A percentile compares a stretch with the other conserved stretches of the same genome.
phyloP scores from a whole-genome alignment of 2,797 vertebrate species.

The Cossypha niveicapilla region DNA sequence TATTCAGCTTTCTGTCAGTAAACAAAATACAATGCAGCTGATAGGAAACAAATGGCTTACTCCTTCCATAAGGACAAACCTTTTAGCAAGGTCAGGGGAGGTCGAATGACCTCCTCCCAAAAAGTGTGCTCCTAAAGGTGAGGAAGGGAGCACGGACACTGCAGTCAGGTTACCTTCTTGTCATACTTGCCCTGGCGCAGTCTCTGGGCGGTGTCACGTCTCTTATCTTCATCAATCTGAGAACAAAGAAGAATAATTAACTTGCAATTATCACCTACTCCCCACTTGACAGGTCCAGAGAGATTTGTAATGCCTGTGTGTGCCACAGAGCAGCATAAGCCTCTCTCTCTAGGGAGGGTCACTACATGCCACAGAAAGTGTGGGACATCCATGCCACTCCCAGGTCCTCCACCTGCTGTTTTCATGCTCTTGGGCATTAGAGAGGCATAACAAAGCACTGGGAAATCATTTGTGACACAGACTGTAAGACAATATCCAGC shows the following conservation, averaged over 20 bases:
- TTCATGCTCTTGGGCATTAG: not conserved
- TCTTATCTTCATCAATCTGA: conserved; percentile 92
- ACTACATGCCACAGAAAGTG: not conserved
- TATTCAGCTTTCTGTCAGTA: not conserved
- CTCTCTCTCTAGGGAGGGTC: not conserved
- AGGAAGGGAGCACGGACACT: not conserved
- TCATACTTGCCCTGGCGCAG: conserved; percentile 87
- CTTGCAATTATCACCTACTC: conserved; percentile 27
- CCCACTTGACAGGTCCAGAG: not conserved
- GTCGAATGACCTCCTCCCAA: not conserved
- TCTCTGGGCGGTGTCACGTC: conserved; percentile 81
- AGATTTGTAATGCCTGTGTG: not conserved
- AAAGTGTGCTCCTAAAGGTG: not conserved
- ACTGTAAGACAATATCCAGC: not conserved
- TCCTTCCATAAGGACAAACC: not conserved
- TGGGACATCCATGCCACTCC: not conserved
- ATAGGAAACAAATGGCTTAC: not conserved
- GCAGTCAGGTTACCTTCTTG: conserved; percentile 83
- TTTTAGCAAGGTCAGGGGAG: not conserved
- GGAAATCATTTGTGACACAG: not conserved
- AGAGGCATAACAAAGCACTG: not conserved
- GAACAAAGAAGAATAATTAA: conserved; percentile 49
- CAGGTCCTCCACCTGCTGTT: not conserved
- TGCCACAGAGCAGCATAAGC: not conserved
- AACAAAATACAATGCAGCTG: not conserved